Conservation (phyloP, 2,888 invertebrate genomes). For the Chrysolina haemoptera region DNA sequence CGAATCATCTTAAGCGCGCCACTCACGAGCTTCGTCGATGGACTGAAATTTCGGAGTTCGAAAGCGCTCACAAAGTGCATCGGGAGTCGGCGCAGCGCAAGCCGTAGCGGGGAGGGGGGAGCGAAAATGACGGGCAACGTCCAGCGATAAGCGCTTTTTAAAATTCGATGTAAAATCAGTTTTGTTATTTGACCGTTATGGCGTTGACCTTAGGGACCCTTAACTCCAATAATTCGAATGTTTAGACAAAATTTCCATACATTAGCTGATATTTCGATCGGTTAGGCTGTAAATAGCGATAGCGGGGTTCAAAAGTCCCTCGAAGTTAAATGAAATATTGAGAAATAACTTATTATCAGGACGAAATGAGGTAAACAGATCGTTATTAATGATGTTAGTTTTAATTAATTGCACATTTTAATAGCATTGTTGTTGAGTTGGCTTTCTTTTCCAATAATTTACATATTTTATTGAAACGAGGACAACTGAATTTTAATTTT, state of each 20-base stretch:
- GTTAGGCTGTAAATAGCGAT: constrained; percentile 37
- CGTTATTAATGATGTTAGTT: constrained; percentile 14
- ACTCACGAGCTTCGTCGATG: constrained; percentile 34
- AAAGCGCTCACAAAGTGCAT: constrained; percentile 39
- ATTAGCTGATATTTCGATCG: constrained; percentile 36
- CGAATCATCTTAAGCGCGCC: constrained; percentile 25
- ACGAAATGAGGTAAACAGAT: constrained; percentile 36
- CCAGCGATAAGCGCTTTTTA: constrained; percentile 59
- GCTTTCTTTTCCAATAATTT: constrained; percentile 9
- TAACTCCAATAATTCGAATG: constrained; percentile 36
- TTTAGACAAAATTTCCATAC: constrained; percentile 48
- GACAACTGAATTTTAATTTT: neutral
- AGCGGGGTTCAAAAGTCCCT: constrained; percentile 46
- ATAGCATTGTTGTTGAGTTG: neutral
- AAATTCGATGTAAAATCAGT: constrained; percentile 54
- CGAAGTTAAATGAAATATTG: constrained; percentile 33
- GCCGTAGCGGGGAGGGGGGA: constrained; percentile 46
- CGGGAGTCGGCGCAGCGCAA: constrained; percentile 43
- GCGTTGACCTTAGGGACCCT: constrained; percentile 47
- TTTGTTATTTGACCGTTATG: constrained; percentile 41
- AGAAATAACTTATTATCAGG: constrained; percentile 35
- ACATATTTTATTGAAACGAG: neutral
- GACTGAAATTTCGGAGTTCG: constrained; percentile 48
- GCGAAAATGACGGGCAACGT: constrained; percentile 60
- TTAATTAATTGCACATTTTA: constrained; percentile 9